phyloP scores from a whole-genome alignment of 2,797 vertebrate species.

The Hybognathus amarus region DNA sequence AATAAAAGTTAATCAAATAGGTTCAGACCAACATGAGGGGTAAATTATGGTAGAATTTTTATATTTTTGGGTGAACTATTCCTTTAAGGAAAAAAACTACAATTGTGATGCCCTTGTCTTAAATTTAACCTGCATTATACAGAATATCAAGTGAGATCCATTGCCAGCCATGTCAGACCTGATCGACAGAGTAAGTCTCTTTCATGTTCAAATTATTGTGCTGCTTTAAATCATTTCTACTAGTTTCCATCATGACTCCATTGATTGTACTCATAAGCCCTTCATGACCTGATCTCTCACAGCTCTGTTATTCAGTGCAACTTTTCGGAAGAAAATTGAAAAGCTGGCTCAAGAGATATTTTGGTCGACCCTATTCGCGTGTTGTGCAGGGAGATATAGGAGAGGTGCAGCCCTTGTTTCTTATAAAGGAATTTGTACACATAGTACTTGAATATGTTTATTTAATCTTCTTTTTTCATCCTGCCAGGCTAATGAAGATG shows the following conservation, averaged over 20 bases:
- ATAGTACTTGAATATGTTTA: neutral
- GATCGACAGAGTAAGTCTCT: conserved; percentile 94
- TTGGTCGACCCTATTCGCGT: conserved; percentile 94
- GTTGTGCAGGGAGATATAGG: conserved; percentile 99
- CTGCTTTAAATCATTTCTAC: neutral
- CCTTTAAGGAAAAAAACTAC: neutral
- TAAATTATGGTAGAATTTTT: neutral
- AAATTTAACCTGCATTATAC: conserved; percentile 40
- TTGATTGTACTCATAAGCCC: neutral
- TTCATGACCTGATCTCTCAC: conserved; percentile 27
- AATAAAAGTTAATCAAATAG: neutral
- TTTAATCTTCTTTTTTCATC: neutral
- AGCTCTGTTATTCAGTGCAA: conserved; percentile 98
- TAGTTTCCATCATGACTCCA: neutral
- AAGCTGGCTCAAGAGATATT: conserved; percentile 94
- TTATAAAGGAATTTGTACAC: neutral
- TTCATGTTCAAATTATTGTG: neutral
- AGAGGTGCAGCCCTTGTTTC: conserved; percentile 81
- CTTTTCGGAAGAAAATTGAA: conserved; percentile 98
- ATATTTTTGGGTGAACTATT: neutral
- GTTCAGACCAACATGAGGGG: neutral
- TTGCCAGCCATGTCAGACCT: conserved; percentile 95
- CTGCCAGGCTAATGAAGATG: conserved; percentile 94
- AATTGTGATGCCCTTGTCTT: neutral
- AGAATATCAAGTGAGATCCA: conserved; percentile 97